These are phyloP conservation scores for Heliconius melpomene DNA, from an alignment of 1,140 invertebrate species.

Conservation along the genomic window DNA sequence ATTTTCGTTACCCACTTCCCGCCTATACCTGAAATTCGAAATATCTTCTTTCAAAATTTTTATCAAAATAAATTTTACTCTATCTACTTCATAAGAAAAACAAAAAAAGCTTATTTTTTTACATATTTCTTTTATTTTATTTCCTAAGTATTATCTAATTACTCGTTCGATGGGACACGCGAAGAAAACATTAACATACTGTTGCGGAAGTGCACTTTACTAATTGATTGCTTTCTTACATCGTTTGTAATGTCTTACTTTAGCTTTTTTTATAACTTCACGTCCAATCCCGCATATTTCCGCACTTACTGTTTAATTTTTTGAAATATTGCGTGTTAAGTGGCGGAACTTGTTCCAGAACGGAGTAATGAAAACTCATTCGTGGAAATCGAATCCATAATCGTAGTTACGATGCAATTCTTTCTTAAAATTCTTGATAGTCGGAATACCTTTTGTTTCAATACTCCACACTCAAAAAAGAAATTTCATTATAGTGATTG, in stretches of 20 bases:
- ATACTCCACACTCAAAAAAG: not conserved
- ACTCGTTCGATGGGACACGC: conserved; percentile 28
- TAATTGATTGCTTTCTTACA: conserved; percentile 29
- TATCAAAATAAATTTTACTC: not conserved
- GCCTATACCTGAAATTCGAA: too few relatives aligned
- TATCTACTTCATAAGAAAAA: too few relatives aligned
- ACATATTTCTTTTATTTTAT: not conserved
- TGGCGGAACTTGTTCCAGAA: not conserved
- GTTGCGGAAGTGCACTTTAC: conserved; percentile 14
- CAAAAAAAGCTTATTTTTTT: not conserved
- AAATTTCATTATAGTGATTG: not conserved
- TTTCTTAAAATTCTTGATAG: too few relatives aligned
- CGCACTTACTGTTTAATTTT: too few relatives aligned
- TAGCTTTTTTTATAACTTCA: not conserved
- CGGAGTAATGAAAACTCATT: not conserved
- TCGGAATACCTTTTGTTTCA: too few relatives aligned
- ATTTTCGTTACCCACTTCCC: too few relatives aligned
- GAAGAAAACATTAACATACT: conserved; percentile 35
- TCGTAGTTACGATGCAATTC: too few relatives aligned
- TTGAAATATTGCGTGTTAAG: not conserved
- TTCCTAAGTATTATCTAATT: not conserved
- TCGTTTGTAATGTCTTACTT: conserved; percentile 23
- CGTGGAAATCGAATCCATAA: not conserved
- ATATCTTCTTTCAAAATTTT: too few relatives aligned
- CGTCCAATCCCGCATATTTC: too few relatives aligned